Evolutionary conservation across 1,140 invertebrate genomes (phyloP), one percentile per base, ranked within the genome.

Genomic region (Asbolus verrucosus): DNA sequence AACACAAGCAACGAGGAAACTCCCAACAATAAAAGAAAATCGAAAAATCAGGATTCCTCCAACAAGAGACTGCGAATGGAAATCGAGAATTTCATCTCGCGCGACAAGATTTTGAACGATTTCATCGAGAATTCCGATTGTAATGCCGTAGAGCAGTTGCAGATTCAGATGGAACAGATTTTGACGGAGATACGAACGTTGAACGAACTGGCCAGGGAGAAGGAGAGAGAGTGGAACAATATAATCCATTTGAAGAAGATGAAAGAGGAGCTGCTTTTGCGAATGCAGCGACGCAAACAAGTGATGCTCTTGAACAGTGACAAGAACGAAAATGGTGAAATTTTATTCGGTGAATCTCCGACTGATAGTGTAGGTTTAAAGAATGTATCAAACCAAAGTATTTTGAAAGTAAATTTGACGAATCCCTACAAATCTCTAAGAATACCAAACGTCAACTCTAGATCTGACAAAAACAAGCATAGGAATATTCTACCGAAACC

Each of bases 211-310:
- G 86, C 90, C 0, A 86, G 87, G 73, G 87, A 89, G 75, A 94
- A 93, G 79, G 92, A 94, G 83, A 85, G 89, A 69, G 92, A 94
- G 81, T 94, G 92, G 92, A 93, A 94, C 75, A 88, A 91, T 41
- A 89, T 94, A 19, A 76, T 94, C 4, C 87, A 90, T 76, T 82
- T 92, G 71, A 91, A 90, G 76, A 94, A 93, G 77, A 83, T 93
- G 0, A 94, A 94, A 82, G 92, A 94, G 78, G 91, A 94, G 77
- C 88, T 91, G 9, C 83, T 92, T 54, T 80, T 90, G 9, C 80
- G 91, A 63, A 81, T 93, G 1, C 82, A 90, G 66, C 85, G 91
- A 54, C 85, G 87, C 67, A 86, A 87, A 73, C 87, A 91, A 74
- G 84, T 91, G 3, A 75, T 87, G 69, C 33, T 79, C 6, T 69